phyloP scores from a whole-genome alignment of 2,888 invertebrate genomes.

The Lycocerus yunnanus region DNA sequence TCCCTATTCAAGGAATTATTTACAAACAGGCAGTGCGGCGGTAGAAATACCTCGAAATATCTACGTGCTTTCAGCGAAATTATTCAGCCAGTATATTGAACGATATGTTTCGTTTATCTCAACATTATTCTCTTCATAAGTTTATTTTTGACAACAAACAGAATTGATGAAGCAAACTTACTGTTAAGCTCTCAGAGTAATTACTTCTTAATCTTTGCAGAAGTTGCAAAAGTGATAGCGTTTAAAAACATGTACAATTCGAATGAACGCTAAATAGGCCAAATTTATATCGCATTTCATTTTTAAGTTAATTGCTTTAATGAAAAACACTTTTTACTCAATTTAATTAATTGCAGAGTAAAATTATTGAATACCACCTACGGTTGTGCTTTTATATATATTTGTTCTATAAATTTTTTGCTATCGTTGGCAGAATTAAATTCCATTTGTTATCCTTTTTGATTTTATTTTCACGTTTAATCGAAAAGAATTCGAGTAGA shows the following conservation, averaged over 20 bases:
- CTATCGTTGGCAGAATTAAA: background rate
- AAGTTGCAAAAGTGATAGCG: background rate
- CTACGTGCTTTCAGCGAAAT: background rate
- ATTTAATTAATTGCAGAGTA: background rate
- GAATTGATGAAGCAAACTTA: background rate
- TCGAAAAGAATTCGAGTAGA: background rate
- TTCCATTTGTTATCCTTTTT: background rate
- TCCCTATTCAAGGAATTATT: background rate
- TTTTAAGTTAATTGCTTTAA: background rate
- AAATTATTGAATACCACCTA: background rate
- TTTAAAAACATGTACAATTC: background rate
- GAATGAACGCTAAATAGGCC: background rate
- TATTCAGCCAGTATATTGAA: background rate
- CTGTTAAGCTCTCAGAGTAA: background rate
- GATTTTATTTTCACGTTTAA: background rate
- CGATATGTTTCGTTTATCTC: background rate
- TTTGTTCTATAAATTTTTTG: background rate
- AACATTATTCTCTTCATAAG: background rate
- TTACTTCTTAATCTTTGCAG: background rate
- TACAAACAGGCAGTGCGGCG: background rate
- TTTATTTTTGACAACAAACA: background rate
- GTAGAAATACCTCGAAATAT: background rate
- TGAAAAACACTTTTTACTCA: background rate
- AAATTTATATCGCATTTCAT: background rate
- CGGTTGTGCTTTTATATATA: background rate